These are phyloP conservation scores for Borostomias antarcticus DNA, from an alignment of 2,797 vertebrate species.

Conservation along the genomic window DNA sequence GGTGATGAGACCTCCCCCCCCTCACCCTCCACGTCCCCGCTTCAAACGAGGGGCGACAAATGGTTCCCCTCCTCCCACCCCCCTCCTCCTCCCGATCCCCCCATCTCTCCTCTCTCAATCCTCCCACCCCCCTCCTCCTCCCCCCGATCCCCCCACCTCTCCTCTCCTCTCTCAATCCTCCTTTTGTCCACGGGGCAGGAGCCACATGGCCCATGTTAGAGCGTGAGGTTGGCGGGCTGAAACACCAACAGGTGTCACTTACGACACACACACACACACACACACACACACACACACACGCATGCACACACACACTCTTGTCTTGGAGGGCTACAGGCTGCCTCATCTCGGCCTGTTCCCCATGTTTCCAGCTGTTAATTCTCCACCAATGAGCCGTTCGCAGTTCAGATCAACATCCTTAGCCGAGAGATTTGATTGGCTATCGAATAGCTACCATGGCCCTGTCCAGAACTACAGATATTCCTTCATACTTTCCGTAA, in stretches of 20 bases:
- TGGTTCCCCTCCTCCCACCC: not conserved
- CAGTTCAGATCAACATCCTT: too few species aligned
- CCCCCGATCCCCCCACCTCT: not conserved
- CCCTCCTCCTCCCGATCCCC: not conserved
- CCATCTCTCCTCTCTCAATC: not conserved
- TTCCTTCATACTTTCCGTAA: not conserved
- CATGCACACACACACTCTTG: not conserved
- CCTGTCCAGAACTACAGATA: constrained; percentile 1
- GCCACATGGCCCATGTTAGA: constrained; percentile 17
- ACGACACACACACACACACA: not conserved
- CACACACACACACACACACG: not conserved
- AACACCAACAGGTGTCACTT: constrained; percentile 25
- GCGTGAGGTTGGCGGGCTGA: not conserved
- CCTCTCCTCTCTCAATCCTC: constrained; percentile 10
- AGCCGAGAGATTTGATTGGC: too few species aligned
- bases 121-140: not conserved
- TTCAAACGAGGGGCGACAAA: constrained; percentile 10
- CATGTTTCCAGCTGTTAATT: too few species aligned
- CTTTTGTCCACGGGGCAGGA: constrained; percentile 9
- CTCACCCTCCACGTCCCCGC: not conserved
- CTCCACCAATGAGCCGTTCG: too few species aligned
- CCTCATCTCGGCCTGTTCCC: too few species aligned
- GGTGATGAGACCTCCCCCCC: not conserved
- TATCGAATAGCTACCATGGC: not conserved
- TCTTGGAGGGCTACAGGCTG: too few species aligned